Evolutionary conservation across 1,140 invertebrate species (phyloP).

Genomic region (Stratiolaelaps scimitus): DNA sequence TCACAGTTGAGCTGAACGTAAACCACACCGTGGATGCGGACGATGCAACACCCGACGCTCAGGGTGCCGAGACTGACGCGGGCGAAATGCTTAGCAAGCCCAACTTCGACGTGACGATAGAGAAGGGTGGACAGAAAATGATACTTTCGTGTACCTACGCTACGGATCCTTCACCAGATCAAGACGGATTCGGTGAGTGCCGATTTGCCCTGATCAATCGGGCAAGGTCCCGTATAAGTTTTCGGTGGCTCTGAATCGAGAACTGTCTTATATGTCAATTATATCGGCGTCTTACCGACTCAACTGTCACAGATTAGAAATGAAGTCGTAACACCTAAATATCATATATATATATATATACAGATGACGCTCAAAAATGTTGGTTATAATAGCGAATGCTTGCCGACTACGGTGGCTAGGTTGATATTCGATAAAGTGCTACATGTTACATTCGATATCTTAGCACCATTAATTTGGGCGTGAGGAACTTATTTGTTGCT

Average conservation of each 20-base stretch:
- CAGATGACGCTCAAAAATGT: too few relatives aligned
- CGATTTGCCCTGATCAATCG: constrained; percentile 50
- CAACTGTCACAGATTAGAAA: neutral
- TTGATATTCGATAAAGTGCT: too few relatives aligned
- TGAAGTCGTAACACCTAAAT: too few relatives aligned
- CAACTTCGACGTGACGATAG: constrained; percentile 66
- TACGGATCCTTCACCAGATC: constrained; percentile 46
- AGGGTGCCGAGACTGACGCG: constrained; percentile 51
- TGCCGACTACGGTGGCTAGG: too few relatives aligned
- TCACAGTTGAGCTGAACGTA: constrained; percentile 66
- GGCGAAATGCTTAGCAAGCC: constrained; percentile 48
- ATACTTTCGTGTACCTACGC: constrained; percentile 69
- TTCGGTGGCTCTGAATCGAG: constrained; percentile 12
- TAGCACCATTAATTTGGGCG: too few relatives aligned
- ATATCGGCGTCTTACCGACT: neutral
- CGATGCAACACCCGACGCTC: constrained; percentile 48
- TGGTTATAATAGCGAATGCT: too few relatives aligned
- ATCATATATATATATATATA: too few relatives aligned
- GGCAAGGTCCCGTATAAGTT: too few relatives aligned
- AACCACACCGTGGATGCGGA: constrained; percentile 77
- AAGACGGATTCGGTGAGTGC: constrained; percentile 51
- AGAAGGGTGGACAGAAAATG: constrained; percentile 53
- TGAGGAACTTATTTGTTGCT: constrained; percentile 6
- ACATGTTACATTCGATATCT: too few relatives aligned
- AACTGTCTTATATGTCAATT: neutral